Percentiles rank a stretch among this genome's conserved stretches.
Conservation (phyloP, 2,113 vertebrate species). For the Pipra filicauda region DNA sequence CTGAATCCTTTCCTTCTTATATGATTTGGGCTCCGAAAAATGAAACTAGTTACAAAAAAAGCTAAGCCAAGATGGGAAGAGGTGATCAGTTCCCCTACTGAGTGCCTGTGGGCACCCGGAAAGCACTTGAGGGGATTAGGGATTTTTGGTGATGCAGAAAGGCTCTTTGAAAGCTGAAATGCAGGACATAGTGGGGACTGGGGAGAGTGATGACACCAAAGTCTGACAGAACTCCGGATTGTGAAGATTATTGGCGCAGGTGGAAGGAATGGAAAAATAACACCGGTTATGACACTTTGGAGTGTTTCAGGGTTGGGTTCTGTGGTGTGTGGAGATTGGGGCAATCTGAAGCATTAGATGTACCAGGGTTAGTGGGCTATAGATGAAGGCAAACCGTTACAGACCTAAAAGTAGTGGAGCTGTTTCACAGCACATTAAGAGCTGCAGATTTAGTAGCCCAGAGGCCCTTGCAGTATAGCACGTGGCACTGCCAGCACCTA, state of each 20-base stretch:
- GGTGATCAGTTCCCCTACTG: background rate
- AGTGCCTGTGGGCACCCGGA: background rate
- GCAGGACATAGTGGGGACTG: background rate
- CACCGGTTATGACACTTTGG: background rate
- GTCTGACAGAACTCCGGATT: background rate
- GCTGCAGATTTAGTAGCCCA: background rate
- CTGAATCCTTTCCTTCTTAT: background rate
- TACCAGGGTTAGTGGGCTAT: background rate
- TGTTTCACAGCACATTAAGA: background rate
- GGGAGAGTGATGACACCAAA: background rate
- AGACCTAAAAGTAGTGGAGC: background rate
- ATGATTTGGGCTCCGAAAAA: background rate
- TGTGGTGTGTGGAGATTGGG: background rate
- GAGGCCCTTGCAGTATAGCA: background rate
- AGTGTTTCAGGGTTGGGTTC: background rate
- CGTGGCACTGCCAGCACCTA: rapidly evolving
- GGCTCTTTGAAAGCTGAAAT: background rate
- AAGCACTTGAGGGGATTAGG: background rate
- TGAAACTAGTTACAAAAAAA: background rate
- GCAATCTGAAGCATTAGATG: background rate
- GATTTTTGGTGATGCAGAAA: background rate
- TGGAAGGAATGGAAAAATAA: background rate
- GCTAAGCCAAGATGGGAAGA: background rate
- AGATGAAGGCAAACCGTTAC: background rate
- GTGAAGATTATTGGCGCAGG: background rate